Conservation (phyloP, 2,888 invertebrate species). For the Tinea semifulvella region DNA sequence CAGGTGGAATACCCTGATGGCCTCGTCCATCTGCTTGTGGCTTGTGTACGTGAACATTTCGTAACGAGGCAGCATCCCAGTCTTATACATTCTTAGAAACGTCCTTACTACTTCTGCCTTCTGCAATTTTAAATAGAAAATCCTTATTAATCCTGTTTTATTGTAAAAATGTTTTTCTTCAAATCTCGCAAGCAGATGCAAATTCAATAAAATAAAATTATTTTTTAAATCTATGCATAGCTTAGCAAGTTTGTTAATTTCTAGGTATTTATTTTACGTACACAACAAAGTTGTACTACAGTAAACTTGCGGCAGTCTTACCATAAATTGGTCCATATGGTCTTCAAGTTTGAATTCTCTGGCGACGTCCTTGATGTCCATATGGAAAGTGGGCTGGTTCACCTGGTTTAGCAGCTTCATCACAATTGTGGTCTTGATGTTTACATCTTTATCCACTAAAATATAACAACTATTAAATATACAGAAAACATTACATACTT, state of each 20-base stretch:
- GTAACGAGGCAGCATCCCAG: constrained; percentile 66
- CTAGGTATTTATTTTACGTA: no score
- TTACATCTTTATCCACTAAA: constrained; percentile 59
- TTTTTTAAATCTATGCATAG: neutral
- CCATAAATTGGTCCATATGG: constrained; percentile 66
- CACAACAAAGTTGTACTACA: no score
- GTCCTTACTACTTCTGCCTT: constrained; percentile 66
- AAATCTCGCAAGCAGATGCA: no score
- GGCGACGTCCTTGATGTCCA: constrained; percentile 67
- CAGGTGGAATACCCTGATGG: constrained; percentile 68
- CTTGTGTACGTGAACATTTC: constrained; percentile 71
- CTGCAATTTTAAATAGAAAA: constrained; percentile 34
- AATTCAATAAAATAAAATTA: neutral
- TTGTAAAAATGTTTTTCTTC: no score
- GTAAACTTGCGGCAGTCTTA: no score
- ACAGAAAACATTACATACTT: neutral
- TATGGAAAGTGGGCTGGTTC: constrained; percentile 67
- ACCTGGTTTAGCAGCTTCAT: constrained; percentile 69
- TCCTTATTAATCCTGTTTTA: no score
- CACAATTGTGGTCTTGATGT: constrained; percentile 64
- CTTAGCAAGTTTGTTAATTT: neutral
- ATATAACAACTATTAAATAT: neutral
- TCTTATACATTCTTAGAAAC: constrained; percentile 62
- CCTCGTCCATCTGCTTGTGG: constrained; percentile 69
- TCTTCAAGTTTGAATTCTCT: constrained; percentile 67